A percentile compares a stretch with the other conserved stretches of the same genome.
Conservation (phyloP, 1,140 invertebrate genomes). For the Dinoponera quadriceps region DNA sequence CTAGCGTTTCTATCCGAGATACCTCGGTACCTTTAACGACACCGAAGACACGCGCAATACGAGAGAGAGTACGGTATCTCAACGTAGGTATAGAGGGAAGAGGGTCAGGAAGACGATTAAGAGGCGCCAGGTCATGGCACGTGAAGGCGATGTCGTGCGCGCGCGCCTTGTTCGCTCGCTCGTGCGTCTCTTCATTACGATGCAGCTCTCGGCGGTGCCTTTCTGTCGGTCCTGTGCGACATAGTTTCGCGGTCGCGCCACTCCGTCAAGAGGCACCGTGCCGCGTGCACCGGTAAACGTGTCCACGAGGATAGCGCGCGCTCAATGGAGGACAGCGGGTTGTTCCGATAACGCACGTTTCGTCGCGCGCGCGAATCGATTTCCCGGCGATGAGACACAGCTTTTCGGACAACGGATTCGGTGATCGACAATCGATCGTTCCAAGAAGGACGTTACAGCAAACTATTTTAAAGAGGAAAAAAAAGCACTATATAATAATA, state of each 20-base stretch:
- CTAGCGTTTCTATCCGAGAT: not conserved
- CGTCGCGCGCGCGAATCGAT: constrained; percentile 20
- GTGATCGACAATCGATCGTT: not conserved
- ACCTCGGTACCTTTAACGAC: not conserved
- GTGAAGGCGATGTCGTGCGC: constrained; percentile 20
- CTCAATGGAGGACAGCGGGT: constrained; percentile 25
- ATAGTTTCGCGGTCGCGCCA: constrained; percentile 59
- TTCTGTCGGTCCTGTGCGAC: constrained; percentile 31
- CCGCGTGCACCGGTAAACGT: constrained; percentile 22
- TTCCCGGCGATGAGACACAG: not conserved
- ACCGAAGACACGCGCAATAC: not conserved
- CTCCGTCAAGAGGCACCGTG: constrained; percentile 16
- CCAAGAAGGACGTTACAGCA: not conserved
- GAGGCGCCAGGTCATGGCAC: constrained; percentile 47
- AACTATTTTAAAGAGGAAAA: not conserved
- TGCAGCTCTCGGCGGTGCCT: constrained; percentile 26
- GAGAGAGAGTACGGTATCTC: not conserved
- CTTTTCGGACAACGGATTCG: not conserved
- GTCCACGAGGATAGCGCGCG: constrained; percentile 8
- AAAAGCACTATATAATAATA: too few species aligned
- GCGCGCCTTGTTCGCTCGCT: not conserved
- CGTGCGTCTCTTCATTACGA: constrained; percentile 59
- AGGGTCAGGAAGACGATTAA: constrained; percentile 51
- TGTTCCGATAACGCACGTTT: constrained; percentile 35
- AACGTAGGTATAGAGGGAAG: constrained; percentile 19